Percentiles rank a stretch among this genome's conserved stretches.
Evolutionary conservation across 2,797 vertebrate genomes (phyloP).

Genomic region (Protosalanx chinensis): DNA sequence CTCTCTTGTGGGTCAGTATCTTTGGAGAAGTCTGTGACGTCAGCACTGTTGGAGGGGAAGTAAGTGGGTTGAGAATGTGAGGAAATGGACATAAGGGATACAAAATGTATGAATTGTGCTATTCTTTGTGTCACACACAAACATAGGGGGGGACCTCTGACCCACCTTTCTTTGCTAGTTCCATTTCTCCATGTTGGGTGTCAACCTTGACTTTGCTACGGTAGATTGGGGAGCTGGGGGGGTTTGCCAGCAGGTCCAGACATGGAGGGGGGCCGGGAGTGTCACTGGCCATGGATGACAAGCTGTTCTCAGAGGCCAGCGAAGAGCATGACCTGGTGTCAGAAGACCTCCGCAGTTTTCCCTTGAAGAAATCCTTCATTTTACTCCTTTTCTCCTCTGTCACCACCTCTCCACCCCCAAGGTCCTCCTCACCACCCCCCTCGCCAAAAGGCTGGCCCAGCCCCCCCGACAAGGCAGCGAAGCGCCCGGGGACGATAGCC

Average conservation of each 20-base stretch:
- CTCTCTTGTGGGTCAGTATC: slow-evolving; percentile 86
- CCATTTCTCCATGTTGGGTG: slow-evolving; percentile 73
- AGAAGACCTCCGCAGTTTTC: slow-evolving; percentile 82
- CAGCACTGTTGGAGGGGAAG: slow-evolving; percentile 63
- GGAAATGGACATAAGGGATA: neutral
- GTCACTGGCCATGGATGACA: slow-evolving; percentile 82
- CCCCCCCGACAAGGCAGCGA: slow-evolving; percentile 74
- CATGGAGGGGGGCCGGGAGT: slow-evolving; percentile 74
- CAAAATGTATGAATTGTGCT: too few relatives aligned
- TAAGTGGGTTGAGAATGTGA: neutral
- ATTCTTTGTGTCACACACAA: neutral
- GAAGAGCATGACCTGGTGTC: slow-evolving; percentile 89
- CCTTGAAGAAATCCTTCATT: slow-evolving; percentile 88
- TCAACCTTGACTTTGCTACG: slow-evolving; percentile 84
- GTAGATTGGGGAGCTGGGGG: slow-evolving; percentile 75
- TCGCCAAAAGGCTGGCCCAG: slow-evolving; percentile 64
- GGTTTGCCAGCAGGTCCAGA: slow-evolving; percentile 69
- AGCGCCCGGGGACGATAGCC: slow-evolving; percentile 88
- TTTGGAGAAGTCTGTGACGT: slow-evolving; percentile 76
- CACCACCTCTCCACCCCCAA: slow-evolving; percentile 58
- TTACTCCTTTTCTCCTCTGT: slow-evolving; percentile 82
- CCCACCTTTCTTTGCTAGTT: slow-evolving; percentile 72
- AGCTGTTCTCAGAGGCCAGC: slow-evolving; percentile 87
- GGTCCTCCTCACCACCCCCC: slow-evolving; percentile 49
- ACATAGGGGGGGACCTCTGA: neutral